phyloP scores from a whole-genome alignment of 2,888 invertebrate species.

The Tenthredo amoena region DNA sequence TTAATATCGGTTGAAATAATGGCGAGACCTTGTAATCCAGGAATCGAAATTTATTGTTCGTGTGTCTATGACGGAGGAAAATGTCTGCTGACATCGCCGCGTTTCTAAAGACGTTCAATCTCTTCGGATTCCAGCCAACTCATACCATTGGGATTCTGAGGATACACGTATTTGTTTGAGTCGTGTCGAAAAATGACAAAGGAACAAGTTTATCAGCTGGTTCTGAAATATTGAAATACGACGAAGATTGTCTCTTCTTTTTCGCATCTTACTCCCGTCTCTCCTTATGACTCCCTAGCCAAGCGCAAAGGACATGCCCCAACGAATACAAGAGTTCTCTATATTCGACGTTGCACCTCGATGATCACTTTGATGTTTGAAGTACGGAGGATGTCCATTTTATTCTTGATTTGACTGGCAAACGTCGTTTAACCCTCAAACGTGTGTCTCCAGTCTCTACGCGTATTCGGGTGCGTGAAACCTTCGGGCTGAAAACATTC shows the following conservation, averaged over 20 bases:
- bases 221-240: constrained; percentile 23
- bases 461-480: neutral
- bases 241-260: constrained; percentile 7
- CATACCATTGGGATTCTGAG: neutral
- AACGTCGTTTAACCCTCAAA: neutral
- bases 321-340: neutral
- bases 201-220: neutral
- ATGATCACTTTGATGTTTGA: constrained; percentile 14
- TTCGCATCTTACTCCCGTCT: neutral
- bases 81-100: neutral
- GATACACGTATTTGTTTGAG: neutral
- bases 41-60: neutral
- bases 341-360: neutral
- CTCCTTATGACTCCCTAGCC: neutral
- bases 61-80: neutral
- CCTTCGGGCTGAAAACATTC: neutral
- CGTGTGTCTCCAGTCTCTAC: neutral
- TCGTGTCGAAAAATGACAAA: neutral
- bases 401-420: constrained; percentile 2
- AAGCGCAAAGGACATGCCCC: neutral
- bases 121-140: neutral
- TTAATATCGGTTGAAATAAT: neutral
- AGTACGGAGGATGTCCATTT: neutral
- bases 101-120: neutral
- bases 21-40: neutral